phyloP scores from a whole-genome alignment of 2,113 vertebrate genomes.

The Fukomys damarensis region DNA sequence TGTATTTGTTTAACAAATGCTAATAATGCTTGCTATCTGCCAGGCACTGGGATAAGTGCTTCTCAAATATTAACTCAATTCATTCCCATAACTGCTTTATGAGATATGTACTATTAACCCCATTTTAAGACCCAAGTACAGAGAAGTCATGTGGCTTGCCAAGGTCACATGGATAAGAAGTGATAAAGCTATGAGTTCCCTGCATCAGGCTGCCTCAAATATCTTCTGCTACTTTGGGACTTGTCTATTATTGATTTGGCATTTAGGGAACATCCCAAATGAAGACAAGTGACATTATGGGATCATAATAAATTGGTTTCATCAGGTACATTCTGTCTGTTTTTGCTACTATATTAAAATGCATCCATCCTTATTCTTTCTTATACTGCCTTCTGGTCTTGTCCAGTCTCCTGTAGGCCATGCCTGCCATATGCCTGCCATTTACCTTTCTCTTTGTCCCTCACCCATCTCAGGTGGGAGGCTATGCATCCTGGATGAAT shows the following conservation, averaged over 20 bases:
- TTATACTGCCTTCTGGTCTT: neutral
- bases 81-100: slow-evolving; percentile 3
- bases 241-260: neutral
- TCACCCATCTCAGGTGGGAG: neutral
- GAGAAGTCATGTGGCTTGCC: neutral
- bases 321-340: neutral
- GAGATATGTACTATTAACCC: neutral
- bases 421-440: neutral
- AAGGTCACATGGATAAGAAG: neutral
- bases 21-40: slow-evolving; percentile 7
- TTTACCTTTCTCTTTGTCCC: neutral
- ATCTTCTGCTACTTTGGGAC: neutral
- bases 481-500: neutral
- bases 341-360: neutral
- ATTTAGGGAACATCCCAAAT: neutral
- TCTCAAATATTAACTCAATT: slow-evolving; percentile 62
- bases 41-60: slow-evolving; percentile 7
- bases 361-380: neutral
- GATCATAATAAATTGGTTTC: neutral
- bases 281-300: neutral
- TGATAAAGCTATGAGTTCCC: neutral
- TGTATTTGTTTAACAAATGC: slow-evolving; percentile 35
- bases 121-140: neutral
- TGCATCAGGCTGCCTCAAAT: neutral
- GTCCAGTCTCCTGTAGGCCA: neutral